Evolutionary conservation across 2,888 invertebrate genomes (phyloP), one percentile per base, ranked within the genome.

Genomic region (Lycia hirtaria): DNA sequence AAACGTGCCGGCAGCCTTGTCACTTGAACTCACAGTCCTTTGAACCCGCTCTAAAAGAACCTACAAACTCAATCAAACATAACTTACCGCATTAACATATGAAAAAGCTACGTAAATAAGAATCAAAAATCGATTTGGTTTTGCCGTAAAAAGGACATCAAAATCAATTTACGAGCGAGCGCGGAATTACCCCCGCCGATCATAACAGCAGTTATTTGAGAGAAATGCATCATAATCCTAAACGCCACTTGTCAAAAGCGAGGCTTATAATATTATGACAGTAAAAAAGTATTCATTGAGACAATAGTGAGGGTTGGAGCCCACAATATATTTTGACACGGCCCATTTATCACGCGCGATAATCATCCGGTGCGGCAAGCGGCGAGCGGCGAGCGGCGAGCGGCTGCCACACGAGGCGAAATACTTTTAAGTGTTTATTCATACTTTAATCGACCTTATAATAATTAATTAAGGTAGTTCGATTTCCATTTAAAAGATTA

Each of bases 281-380:
- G 84, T 85, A 92, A 90, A 90, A 88, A 89, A 85, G 84, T 81
- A 87, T 88, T 89, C 89, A 91, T 91, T 91, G 92, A 92, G 89
- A 92, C 92, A 92, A 92, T 91, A 91, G 90, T 76, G 69, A 80
- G 84, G 84, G 79, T 78, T 76, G 78, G 82, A 80, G 77, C 80
- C 80, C 81, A 85, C 85, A 86, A 88, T 89, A 88, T 88, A 87
- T 88, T 87, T 78, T 87, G 90, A 87, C 89, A 77, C 72, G 84
- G 76, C 87, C 83, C 90, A 91, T 92, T 90, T 91, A 92, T 92
- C 92, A 91, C 75, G 57, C 63, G 58, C 76, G 92, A 91, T 92
- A 87, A 81, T 83, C 78, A 91, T 91, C 92, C 80, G 73, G n/a
- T n/a, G n/a, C n/a, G n/a, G n/a, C n/a, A n/a, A n/a, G n/a, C n/a